Percentiles rank a stretch among this genome's conserved stretches.
Evolutionary conservation across 2,888 invertebrate species (phyloP).

Genomic region (Callinectes sapidus): DNA sequence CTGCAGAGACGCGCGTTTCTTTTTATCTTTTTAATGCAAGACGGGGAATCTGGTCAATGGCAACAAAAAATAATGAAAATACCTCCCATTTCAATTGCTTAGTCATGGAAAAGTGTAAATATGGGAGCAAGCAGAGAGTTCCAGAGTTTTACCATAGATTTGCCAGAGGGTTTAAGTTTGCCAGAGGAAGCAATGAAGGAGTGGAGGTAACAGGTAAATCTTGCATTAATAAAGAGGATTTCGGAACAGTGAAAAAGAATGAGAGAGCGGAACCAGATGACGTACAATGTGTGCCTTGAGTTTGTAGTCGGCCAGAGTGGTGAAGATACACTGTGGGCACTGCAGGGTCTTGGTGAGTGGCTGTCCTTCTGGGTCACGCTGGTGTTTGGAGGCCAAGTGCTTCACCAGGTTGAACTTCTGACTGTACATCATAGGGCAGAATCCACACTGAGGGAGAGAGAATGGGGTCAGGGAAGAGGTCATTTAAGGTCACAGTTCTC

Average conservation of each 20-base stretch:
- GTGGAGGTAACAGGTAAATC: not conserved
- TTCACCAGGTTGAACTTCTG: conserved; percentile 74
- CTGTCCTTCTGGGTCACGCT: conserved; percentile 73
- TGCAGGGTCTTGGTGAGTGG: conserved; percentile 70
- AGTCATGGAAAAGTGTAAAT: no score
- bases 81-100: no score
- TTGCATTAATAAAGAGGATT: not conserved
- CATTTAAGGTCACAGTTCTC: not conserved
- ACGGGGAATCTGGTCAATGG: no score
- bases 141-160: no score
- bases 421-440: conserved; percentile 73
- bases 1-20: conserved; percentile 30
- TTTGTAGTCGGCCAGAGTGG: conserved; percentile 73
- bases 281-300: conserved; percentile 74
- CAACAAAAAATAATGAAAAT: no score
- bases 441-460: conserved; percentile 38
- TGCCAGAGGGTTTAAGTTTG: no score
- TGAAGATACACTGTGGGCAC: conserved; percentile 73
- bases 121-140: not conserved
- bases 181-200: not conserved
- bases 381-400: conserved; percentile 74
- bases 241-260: no score
- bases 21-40: no score
- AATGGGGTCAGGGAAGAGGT: not conserved
- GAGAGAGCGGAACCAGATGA: no score